A percentile compares a stretch with the other conserved stretches of the same genome.
These are phyloP conservation scores for Porites evermanni DNA, from an alignment of 92 coral and sea anemone genomes.

Conservation along the genomic window DNA sequence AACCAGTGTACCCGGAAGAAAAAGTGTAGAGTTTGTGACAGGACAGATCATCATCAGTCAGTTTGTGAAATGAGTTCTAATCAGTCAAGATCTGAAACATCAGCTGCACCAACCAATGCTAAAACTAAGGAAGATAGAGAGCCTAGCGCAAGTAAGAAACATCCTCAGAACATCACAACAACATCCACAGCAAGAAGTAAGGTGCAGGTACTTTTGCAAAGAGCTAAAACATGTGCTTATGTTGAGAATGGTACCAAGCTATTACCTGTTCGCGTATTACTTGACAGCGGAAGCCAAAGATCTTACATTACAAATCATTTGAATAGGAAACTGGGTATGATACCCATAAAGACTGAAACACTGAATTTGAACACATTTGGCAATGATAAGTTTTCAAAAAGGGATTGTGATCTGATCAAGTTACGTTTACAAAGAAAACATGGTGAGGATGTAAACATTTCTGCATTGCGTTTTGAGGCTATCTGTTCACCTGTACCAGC, in stretches of 20 bases:
- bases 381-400: neutral
- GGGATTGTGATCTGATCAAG: neutral
- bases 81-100: neutral
- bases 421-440: neutral
- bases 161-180: neutral
- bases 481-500: neutral
- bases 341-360: neutral
- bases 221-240: neutral
- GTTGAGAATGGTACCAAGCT: neutral
- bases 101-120: neutral
- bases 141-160: neutral
- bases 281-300: too few species aligned
- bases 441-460: neutral
- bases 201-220: too few species aligned
- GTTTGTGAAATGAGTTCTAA: constrained; percentile 14
- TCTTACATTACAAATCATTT: neutral
- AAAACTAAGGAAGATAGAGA: neutral
- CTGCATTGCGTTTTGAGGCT: neutral
- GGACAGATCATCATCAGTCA: constrained; percentile 43
- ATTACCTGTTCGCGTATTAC: too few species aligned
- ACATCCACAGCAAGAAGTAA: too few species aligned
- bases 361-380: neutral
- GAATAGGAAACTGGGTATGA: neutral
- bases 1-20: constrained; percentile 5
- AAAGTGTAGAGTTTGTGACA: constrained; percentile 24